Percentiles rank a stretch among this genome's conserved stretches.
These are phyloP conservation scores for Crypturellus undulatus DNA, from an alignment of 2,113 vertebrate species.

Conservation along the genomic window DNA sequence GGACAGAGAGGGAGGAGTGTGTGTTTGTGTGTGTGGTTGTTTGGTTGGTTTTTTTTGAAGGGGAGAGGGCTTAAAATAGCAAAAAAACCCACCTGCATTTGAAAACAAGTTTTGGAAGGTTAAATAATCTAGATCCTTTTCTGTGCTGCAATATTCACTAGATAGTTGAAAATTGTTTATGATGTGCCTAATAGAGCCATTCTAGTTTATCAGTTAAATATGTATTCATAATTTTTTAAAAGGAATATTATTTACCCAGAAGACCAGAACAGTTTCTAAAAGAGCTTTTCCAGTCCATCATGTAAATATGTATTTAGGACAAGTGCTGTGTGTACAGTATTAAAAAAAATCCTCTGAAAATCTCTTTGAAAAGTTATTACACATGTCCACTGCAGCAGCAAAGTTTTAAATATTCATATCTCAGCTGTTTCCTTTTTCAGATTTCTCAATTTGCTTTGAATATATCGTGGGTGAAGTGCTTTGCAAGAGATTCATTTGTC, in stretches of 20 bases:
- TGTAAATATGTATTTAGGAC: conserved; percentile 77
- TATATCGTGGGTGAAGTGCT: background rate
- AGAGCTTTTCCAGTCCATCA: conserved; percentile 59
- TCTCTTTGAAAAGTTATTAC: conserved; percentile 74
- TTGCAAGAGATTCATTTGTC: background rate
- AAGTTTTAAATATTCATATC: conserved; percentile 74
- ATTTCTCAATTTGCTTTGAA: conserved; percentile 34
- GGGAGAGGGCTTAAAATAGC: background rate
- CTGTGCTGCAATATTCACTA: background rate
- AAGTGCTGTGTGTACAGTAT: conserved; percentile 65
- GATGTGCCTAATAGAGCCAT: conserved; percentile 52
- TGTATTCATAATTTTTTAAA: conserved; percentile 68
- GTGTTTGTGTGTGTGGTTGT: background rate
- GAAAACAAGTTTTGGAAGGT: background rate
- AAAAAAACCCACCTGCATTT: background rate
- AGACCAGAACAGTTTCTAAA: conserved; percentile 61
- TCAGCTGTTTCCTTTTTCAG: conserved; percentile 61
- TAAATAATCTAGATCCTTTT: conserved; percentile 15
- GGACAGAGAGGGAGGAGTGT: background rate
- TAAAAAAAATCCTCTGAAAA: conserved; percentile 62
- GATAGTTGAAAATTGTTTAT: conserved; percentile 50
- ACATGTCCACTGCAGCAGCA: conserved; percentile 61
- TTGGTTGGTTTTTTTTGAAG: background rate
- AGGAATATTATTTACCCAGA: conserved; percentile 62
- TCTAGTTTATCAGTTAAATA: conserved; percentile 63